Percentiles rank a stretch among this genome's conserved stretches.
These are phyloP conservation scores for Hycleus cichorii DNA, from an alignment of 1,140 invertebrate genomes.

Conservation along the genomic window DNA sequence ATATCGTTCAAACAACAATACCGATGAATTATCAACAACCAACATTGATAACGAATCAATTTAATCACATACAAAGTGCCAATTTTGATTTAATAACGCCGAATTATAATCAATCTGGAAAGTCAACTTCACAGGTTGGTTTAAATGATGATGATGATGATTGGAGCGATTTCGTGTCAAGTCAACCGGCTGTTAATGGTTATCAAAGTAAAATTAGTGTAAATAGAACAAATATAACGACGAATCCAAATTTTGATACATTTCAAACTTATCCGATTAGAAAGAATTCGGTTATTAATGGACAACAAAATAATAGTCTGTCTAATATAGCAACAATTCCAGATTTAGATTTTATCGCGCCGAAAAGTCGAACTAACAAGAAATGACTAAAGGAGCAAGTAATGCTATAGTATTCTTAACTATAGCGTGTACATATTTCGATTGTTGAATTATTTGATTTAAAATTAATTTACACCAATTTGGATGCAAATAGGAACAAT, in stretches of 20 bases:
- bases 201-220: neutral
- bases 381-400: slow-evolving; percentile 39
- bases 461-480: too few species aligned
- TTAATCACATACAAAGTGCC: neutral
- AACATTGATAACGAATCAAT: slow-evolving; percentile 37
- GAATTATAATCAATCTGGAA: neutral
- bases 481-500: too few species aligned
- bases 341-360: slow-evolving; percentile 45
- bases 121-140: neutral
- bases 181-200: slow-evolving; percentile 32
- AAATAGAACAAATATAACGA: slow-evolving; percentile 27
- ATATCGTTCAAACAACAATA: slow-evolving; percentile 2
- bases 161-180: slow-evolving; percentile 58
- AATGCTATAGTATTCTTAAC: slow-evolving; percentile 27
- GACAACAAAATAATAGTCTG: slow-evolving; percentile 2
- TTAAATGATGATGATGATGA: slow-evolving; percentile 44
- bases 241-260: slow-evolving; percentile 26
- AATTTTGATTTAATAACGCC: neutral
- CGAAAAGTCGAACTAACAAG: slow-evolving; percentile 31
- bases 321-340: slow-evolving; percentile 41
- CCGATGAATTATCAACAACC: slow-evolving; percentile 23
- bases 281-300: neutral
- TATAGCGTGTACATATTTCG: too few species aligned
- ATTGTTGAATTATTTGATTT: too few species aligned
- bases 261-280: slow-evolving; percentile 13